Evolutionary conservation across 2,797 vertebrate genomes (phyloP), one percentile per base, ranked within the genome.

Genomic region (Mormyrops boulengeri): DNA sequence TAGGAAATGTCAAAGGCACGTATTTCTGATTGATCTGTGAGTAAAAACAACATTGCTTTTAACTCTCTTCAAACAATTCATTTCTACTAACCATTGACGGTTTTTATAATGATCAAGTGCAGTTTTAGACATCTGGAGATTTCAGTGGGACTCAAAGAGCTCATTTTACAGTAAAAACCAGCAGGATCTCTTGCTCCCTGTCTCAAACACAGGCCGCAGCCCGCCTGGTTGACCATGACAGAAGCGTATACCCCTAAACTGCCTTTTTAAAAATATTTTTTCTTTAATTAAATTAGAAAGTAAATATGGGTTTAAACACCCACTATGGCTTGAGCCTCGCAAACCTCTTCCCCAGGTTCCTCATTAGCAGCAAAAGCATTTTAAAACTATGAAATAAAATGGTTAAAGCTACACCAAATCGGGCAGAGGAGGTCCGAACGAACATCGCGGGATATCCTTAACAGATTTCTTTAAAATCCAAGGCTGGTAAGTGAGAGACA

Each of bases 351-450:
- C 47, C 92, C 92, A 94, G 90, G 87, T 95, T 93, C 93, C 94
- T 91, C 95, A 94, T 94, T 96, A 97, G 96, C 96, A 97, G 96
- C 96, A 95, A 95, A 95, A 47, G 77, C 91, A 91, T 95, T 96
- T 95, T 96, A 95, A 96, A 96, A 94, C 96, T 96, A 96, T 96
- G 95, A 97, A 96, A 96, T 91, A 94, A 95, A 92, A 26, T 91
- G 82, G 87, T 92, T 88, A 55, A 90, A 93, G 92, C 89, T 60
- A 93, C 89, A 82, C 89, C 19, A 88, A 53, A 30, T 57, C 80
- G 52, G 50, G 77, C 26, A 88, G 88, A 91, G 90, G 89, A 93
- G 12, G 69, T 89, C 88, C 89, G 88, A 52, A 85, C 0, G 26
- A 9, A 87, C 49, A 55, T 87, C 2, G 22, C 84, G 34, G 50